Conservation (phyloP, 2,113 vertebrate species). For the Puntigrus tetrazona region DNA sequence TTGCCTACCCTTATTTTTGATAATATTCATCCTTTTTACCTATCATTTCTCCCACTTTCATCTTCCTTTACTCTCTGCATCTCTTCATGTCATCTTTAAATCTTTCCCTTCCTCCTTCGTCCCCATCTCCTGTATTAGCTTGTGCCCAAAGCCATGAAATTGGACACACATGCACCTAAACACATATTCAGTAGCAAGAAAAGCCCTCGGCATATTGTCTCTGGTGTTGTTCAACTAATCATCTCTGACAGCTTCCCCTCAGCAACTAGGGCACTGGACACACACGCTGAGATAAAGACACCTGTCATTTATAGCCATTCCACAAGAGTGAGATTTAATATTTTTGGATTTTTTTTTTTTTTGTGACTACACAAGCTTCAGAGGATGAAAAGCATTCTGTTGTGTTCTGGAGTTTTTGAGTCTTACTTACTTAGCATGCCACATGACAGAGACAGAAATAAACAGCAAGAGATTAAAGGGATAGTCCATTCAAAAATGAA, state of each 20-base stretch:
- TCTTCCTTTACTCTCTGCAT: not conserved
- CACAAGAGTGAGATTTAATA: not conserved
- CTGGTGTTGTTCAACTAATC: slow-evolving; percentile 29
- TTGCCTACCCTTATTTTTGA: not conserved
- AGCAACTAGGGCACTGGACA: not conserved
- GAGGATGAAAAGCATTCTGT: not conserved
- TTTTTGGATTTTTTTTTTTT: not conserved
- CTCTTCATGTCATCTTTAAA: slow-evolving; percentile 18
- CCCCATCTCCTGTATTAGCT: slow-evolving; percentile 59
- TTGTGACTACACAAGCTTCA: not conserved
- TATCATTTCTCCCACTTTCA: slow-evolving; percentile 22
- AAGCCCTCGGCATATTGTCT: slow-evolving; percentile 25
- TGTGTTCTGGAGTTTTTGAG: not conserved
- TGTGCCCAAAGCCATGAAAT: slow-evolving; percentile 67
- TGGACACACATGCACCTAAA: slow-evolving; percentile 48
- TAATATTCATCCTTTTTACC: slow-evolving; percentile 2
- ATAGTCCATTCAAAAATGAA: not conserved
- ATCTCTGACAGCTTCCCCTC: slow-evolving; percentile 10
- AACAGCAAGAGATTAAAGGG: not conserved
- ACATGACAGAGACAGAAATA: not conserved
- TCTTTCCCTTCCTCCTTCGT: slow-evolving; percentile 23
- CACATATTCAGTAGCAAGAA: slow-evolving; percentile 3
- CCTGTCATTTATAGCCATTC: slow-evolving; percentile 15
- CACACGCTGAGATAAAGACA: not conserved
- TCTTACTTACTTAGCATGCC: not conserved